Conservation (phyloP, 2,113 vertebrate species). For the Toxotes jaculatrix region DNA sequence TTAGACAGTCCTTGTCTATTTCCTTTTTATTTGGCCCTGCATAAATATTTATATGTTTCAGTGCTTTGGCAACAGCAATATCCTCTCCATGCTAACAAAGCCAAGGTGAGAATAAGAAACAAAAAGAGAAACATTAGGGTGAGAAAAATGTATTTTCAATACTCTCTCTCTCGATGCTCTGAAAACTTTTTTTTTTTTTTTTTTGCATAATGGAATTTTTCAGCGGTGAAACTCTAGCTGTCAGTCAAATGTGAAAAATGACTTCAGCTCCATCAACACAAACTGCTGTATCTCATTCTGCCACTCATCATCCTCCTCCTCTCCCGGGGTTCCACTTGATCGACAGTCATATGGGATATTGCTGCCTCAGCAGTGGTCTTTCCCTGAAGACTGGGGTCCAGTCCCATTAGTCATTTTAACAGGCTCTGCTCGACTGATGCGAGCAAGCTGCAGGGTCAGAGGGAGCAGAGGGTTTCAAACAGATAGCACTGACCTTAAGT, state of each 20-base stretch:
- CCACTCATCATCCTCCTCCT: conserved; percentile 64
- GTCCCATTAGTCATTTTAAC: conserved; percentile 55
- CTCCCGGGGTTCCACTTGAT: conserved; percentile 45
- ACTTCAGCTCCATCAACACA: conserved; percentile 57
- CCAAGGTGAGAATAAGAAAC: conserved; percentile 3
- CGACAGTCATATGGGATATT: conserved; percentile 36
- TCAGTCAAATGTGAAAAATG: conserved; percentile 66
- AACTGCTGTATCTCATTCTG: conserved; percentile 55
- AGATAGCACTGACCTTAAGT: conserved; percentile 3
- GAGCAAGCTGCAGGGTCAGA: conserved; percentile 27
- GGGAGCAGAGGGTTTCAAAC: conserved; percentile 1
- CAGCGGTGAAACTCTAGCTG: conserved; percentile 52
- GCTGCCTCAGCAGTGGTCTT: conserved; percentile 38
- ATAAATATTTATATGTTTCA: background rate
- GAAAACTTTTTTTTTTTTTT: conserved; percentile 45
- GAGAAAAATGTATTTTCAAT: conserved; percentile 6
- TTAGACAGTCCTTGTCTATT: too few relatives aligned
- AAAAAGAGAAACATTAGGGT: background rate
- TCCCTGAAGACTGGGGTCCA: conserved; percentile 22
- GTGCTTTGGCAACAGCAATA: conserved; percentile 11
- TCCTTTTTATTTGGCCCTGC: too few relatives aligned
- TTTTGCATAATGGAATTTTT: conserved; percentile 40
- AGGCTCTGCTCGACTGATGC: conserved; percentile 1
- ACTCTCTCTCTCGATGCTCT: conserved; percentile 2
- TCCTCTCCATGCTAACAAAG: conserved; percentile 8